phyloP scores from a whole-genome alignment of 2,113 vertebrate species.

The Limnothrissa miodon region DNA sequence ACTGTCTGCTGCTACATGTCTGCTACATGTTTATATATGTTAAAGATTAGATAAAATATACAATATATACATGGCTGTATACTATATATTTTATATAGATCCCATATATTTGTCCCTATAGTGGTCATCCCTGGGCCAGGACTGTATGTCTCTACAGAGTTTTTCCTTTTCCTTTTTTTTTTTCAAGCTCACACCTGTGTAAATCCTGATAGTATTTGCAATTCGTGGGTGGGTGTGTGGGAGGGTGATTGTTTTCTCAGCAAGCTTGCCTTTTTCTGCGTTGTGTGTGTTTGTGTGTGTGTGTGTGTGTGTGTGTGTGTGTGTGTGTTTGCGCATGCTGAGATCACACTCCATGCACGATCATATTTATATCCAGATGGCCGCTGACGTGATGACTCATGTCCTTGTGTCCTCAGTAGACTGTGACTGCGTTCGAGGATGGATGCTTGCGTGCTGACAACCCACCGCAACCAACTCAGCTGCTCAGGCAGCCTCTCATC shows the following conservation, averaged over 20 bases:
- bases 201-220: not conserved
- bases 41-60: no score
- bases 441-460: not conserved
- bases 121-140: not conserved
- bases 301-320: not conserved
- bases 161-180: no score
- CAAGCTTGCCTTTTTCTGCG: no score
- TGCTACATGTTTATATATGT: no score
- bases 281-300: not conserved
- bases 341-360: not conserved
- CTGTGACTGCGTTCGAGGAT: not conserved
- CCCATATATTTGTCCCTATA: not conserved
- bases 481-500: not conserved
- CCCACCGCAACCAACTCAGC: not conserved
- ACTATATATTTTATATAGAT: no score
- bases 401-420: not conserved
- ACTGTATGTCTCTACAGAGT: not conserved
- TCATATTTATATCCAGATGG: slow-evolving; percentile 10
- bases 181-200: slow-evolving; percentile 6
- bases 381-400: not conserved
- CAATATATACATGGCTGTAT: no score
- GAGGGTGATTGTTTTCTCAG: not conserved
- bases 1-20: no score
- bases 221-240: not conserved
- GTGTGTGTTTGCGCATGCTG: not conserved